Percentiles rank a stretch among this genome's conserved stretches.
Conservation (phyloP, 2,797 vertebrate genomes). For the Pteropus rufus region DNA sequence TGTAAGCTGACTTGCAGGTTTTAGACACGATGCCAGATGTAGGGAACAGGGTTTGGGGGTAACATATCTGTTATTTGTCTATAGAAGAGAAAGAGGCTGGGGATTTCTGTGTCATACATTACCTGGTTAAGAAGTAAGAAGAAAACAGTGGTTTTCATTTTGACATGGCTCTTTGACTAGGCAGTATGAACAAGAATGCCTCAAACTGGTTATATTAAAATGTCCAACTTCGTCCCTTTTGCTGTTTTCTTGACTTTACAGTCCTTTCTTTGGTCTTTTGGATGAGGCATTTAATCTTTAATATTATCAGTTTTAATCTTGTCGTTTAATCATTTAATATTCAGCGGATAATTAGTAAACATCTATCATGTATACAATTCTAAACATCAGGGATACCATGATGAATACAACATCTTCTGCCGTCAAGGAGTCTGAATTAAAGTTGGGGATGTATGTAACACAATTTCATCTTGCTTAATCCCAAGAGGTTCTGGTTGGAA, state of each 20-base stretch:
- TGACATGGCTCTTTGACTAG: background rate
- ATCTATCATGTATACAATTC: background rate
- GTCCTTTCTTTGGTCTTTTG: background rate
- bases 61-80: background rate
- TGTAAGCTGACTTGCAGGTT: background rate
- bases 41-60: background rate
- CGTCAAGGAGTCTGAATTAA: background rate
- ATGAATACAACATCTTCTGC: background rate
- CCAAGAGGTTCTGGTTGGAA: background rate
- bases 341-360: background rate
- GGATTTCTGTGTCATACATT: background rate
- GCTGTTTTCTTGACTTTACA: background rate
- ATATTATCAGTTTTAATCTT: background rate
- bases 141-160: background rate
- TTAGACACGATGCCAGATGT: background rate
- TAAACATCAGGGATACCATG: background rate
- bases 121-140: background rate
- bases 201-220: background rate
- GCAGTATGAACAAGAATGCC: background rate
- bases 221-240: background rate
- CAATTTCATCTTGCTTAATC: background rate
- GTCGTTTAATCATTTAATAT: background rate
- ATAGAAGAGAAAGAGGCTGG: background rate
- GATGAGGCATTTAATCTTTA: background rate
- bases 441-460: background rate